These are phyloP conservation scores for Eulemur rubriventer DNA, from an alignment of 2,797 vertebrate genomes.

Conservation along the genomic window DNA sequence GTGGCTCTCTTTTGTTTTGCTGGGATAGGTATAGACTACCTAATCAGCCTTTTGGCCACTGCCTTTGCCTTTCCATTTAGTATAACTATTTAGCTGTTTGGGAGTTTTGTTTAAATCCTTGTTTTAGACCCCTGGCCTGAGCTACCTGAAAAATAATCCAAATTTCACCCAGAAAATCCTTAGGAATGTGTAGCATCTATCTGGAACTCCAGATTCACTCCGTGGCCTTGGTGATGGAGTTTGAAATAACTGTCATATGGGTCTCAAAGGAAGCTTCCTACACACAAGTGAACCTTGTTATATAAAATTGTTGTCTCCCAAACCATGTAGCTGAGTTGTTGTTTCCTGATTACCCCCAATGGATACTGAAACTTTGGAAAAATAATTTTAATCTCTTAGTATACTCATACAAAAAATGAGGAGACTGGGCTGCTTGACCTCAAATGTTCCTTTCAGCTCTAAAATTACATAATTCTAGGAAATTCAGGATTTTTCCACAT, in stretches of 20 bases:
- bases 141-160: background rate
- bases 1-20: background rate
- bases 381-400: slow-evolving; percentile 38
- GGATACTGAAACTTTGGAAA: background rate
- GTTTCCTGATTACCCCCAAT: background rate
- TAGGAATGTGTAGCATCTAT: background rate
- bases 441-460: background rate
- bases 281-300: background rate
- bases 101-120: background rate
- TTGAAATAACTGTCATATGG: background rate
- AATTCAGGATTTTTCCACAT: background rate
- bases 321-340: background rate
- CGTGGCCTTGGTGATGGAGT: background rate
- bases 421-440: background rate
- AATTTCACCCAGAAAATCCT: background rate
- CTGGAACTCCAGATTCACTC: background rate
- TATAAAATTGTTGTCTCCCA: background rate
- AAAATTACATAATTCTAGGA: background rate
- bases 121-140: background rate
- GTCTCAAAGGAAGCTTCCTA: background rate
- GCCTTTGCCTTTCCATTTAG: background rate
- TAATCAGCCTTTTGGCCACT: background rate
- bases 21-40: background rate
- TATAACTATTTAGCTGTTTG: background rate
- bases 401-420: slow-evolving; percentile 17